Evolutionary conservation across 2,888 invertebrate species (phyloP).

Genomic region (Diabrotica balteata): DNA sequence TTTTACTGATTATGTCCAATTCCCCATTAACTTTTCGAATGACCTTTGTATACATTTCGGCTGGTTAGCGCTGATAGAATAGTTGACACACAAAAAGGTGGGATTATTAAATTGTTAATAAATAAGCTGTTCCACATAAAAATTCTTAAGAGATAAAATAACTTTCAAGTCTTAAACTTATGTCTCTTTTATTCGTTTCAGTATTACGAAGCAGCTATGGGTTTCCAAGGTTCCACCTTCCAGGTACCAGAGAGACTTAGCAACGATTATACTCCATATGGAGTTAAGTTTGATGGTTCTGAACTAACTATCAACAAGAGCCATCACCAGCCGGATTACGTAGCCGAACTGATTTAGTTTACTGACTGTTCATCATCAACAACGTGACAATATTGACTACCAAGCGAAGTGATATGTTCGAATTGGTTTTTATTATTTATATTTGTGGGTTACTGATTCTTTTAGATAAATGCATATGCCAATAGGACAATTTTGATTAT

Average conservation of each 20-base stretch:
- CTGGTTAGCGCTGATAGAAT: too few species aligned
- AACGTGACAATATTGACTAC: conserved; percentile 36
- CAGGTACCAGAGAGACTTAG: conserved; percentile 68
- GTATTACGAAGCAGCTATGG: conserved; percentile 70
- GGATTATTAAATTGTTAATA: too few species aligned
- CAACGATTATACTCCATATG: conserved; percentile 49
- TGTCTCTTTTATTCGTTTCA: conserved; percentile 41
- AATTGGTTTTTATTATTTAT: background rate
- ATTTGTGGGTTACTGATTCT: too few species aligned
- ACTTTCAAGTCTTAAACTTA: too few species aligned
- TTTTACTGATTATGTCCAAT: too few species aligned
- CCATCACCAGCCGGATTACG: conserved; percentile 68
- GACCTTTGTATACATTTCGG: too few species aligned
- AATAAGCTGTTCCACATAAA: too few species aligned
- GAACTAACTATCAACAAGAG: conserved; percentile 65
- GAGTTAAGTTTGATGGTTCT: conserved; percentile 56
- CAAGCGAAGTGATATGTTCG: conserved; percentile 27
- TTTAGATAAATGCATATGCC: too few species aligned
- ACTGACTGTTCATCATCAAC: conserved; percentile 23
- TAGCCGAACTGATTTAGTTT: conserved; percentile 64
- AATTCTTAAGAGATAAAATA: too few species aligned
- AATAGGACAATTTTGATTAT: too few species aligned
- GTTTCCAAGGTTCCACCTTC: conserved; percentile 76
- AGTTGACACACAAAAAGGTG: too few species aligned
- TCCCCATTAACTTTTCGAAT: too few species aligned